Evolutionary conservation across 92 coral and sea anemone genomes (phyloP).

Genomic region (Epizoanthus illoricatus): DNA sequence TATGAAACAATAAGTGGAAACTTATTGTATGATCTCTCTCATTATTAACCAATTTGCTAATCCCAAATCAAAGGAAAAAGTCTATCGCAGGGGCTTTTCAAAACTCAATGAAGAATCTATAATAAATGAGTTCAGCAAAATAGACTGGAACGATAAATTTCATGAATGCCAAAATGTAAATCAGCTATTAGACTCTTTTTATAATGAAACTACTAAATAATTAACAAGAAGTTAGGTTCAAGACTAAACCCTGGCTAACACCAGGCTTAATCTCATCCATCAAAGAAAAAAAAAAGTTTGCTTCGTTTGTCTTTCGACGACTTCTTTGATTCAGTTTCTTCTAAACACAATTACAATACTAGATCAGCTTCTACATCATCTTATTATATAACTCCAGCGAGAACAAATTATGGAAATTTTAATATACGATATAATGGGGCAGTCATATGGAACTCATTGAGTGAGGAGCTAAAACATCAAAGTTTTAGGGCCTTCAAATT

Average conservation of each 20-base stretch:
- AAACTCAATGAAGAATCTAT: conserved; percentile 30
- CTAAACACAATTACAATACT: no score
- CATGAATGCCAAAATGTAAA: conserved; percentile 32
- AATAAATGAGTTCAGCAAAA: conserved; percentile 22
- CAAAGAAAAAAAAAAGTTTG: no score
- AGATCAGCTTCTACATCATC: no score
- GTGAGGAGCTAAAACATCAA: no score
- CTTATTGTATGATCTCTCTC: conserved; percentile 36
- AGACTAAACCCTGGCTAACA: conserved; percentile 52
- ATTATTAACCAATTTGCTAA: conserved; percentile 31
- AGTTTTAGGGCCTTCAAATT: no score
- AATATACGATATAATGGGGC: no score
- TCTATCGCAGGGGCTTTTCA: conserved; percentile 32
- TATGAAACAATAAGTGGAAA: conserved; percentile 50
- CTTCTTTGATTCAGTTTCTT: no score
- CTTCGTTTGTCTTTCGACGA: no score
- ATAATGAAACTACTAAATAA: conserved; percentile 27
- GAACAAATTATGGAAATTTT: no score
- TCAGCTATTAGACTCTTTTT: conserved; percentile 41
- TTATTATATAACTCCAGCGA: no score
- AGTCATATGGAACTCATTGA: no score
- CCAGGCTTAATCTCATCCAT: conserved; percentile 38
- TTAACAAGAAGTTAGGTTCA: conserved; percentile 40
- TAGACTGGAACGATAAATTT: conserved; percentile 20
- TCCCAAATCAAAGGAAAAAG: conserved; percentile 34